phyloP scores from a whole-genome alignment of 2,888 invertebrate species.

The Eudiplozoon nipponicum region DNA sequence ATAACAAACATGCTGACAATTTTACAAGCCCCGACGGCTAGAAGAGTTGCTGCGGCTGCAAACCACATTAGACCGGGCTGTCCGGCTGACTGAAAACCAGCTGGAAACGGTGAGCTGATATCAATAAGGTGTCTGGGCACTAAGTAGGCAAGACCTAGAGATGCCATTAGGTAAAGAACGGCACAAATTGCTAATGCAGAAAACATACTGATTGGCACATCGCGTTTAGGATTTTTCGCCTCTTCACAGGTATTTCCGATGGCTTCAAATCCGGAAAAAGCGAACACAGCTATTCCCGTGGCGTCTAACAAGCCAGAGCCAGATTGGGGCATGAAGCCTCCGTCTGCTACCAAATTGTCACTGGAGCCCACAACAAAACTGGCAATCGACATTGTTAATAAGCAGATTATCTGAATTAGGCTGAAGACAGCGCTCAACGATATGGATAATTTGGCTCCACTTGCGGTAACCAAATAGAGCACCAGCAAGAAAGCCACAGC shows the following conservation, averaged over 20 bases:
- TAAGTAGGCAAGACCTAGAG: conserved; percentile 11
- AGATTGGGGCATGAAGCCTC: conserved; percentile 14
- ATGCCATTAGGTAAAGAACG: conserved; percentile 12
- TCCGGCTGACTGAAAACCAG: conserved; percentile 4
- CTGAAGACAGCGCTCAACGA: conserved; percentile 11
- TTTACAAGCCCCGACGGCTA: conserved; percentile 15
- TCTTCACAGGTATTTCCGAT: conserved; percentile 15
- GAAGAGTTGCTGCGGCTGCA: conserved; percentile 10
- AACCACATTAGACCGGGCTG: conserved; percentile 9
- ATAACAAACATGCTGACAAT: conserved; percentile 12
- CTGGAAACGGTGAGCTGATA: conserved; percentile 14
- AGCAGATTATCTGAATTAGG: conserved; percentile 9
- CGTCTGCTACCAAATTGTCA: conserved; percentile 9
- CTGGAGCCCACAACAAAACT: conserved; percentile 12
- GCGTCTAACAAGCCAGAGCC: conserved; percentile 9
- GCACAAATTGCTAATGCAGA: conserved; percentile 13
- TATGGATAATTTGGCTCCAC: conserved; percentile 15
- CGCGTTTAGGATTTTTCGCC: conserved; percentile 13
- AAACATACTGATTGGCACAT: conserved; percentile 13
- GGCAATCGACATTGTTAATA: conserved; percentile 7
- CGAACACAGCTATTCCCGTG: conserved; percentile 13
- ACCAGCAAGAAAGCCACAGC: conserved; percentile 12
- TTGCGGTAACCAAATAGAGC: conserved; percentile 10
- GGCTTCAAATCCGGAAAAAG: conserved; percentile 15
- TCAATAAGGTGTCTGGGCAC: conserved; percentile 7